A percentile compares a stretch with the other conserved stretches of the same genome.
These are phyloP conservation scores for Amphimedon queenslandica DNA, from an alignment of 37 sponge, comb jelly and placozoan species.

Conservation along the genomic window DNA sequence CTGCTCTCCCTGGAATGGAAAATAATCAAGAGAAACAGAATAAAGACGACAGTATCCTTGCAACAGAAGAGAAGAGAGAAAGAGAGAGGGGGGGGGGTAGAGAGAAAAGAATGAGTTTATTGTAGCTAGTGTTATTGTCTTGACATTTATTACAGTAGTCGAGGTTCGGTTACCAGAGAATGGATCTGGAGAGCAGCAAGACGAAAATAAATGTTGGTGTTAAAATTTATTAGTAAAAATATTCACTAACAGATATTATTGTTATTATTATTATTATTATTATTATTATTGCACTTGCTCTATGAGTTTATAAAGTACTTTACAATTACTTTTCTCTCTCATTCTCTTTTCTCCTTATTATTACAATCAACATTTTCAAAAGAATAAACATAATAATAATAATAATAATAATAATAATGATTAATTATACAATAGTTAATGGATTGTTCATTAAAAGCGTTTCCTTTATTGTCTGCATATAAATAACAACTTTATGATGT, in stretches of 20 bases:
- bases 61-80: not conserved
- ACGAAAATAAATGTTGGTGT: not conserved
- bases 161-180: not conserved
- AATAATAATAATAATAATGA: too few species aligned
- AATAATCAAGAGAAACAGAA: slow-evolving; percentile 64
- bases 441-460: too few species aligned
- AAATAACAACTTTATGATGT: too few species aligned
- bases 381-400: too few species aligned
- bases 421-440: too few species aligned
- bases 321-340: too few species aligned
- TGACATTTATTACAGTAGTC: not conserved
- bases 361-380: too few species aligned
- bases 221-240: not conserved
- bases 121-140: not conserved
- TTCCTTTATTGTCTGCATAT: too few species aligned
- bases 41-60: slow-evolving; percentile 70
- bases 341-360: too few species aligned
- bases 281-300: not conserved
- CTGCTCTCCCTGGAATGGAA: slow-evolving; percentile 98
- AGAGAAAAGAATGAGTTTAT: not conserved
- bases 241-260: not conserved
- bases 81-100: not conserved
- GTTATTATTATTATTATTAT: not conserved
- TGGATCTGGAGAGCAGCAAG: not conserved
- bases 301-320: too few species aligned